Percentiles rank a stretch among this genome's conserved stretches.
Conservation (phyloP, 2,113 vertebrate species). For the Ceyx cyanopectus region DNA sequence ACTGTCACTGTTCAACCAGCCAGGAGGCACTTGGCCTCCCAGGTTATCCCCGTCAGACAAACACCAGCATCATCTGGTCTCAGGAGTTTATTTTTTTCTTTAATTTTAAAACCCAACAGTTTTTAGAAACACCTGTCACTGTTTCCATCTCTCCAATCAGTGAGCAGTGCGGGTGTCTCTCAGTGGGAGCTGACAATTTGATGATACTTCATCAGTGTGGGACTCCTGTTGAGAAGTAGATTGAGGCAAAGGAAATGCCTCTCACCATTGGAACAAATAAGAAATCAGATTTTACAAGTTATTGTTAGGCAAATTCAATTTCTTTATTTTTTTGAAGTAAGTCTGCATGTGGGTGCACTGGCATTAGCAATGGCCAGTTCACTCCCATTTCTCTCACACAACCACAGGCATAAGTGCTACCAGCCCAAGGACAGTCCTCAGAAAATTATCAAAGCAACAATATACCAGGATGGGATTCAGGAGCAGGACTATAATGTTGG, state of each 20-base stretch:
- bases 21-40: not conserved
- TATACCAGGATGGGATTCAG: not conserved
- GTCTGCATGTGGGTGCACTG: not conserved
- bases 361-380: not conserved
- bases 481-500: not conserved
- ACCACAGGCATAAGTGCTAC: not conserved
- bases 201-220: constrained; percentile 78
- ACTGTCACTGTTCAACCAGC: not conserved
- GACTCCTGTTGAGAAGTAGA: constrained; percentile 75
- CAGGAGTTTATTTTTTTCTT: not conserved
- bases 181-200: constrained; percentile 80
- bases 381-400: not conserved
- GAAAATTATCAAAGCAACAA: not conserved
- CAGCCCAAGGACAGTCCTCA: not conserved
- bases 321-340: constrained; percentile 22
- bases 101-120: constrained; percentile 50
- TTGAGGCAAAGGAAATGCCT: constrained; percentile 77
- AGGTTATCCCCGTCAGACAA: not conserved
- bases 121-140: constrained; percentile 73
- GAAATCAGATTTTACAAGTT: constrained; percentile 62
- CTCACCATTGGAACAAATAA: constrained; percentile 64
- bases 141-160: constrained; percentile 64
- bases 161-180: constrained; percentile 37
- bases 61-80: not conserved
- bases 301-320: not conserved